Conservation (phyloP, 30 jellyfish, hydroid and myxozoan species). For the Pseudorhiza aurosa region DNA sequence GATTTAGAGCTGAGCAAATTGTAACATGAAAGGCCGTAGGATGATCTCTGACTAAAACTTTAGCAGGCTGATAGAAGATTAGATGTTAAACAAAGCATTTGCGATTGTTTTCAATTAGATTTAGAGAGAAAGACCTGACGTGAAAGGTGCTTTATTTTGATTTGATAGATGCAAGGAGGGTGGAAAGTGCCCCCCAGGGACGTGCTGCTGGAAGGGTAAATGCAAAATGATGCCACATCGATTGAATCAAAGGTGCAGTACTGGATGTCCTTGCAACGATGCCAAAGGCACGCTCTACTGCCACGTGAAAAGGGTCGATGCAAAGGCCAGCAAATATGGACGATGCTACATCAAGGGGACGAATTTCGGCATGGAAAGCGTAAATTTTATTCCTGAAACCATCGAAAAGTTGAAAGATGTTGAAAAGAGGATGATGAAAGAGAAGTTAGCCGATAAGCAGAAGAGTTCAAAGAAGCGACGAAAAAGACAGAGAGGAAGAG, state of each 20-base stretch:
- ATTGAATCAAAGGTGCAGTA: constrained; percentile 65
- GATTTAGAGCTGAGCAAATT: too few species aligned
- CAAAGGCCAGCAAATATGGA: constrained; percentile 31
- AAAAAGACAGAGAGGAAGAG: not conserved
- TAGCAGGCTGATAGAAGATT: not conserved
- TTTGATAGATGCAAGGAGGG: constrained; percentile 35
- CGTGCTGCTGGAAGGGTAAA: constrained; percentile 77
- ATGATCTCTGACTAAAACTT: too few species aligned
- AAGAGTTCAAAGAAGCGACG: not conserved
- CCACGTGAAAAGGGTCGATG: constrained; percentile 19
- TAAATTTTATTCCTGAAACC: constrained; percentile 51
- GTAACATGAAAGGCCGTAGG: too few species aligned
- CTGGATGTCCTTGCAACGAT: constrained; percentile 57
- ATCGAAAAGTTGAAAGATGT: constrained; percentile 46
- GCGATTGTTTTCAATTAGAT: not conserved
- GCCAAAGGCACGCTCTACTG: constrained; percentile 43
- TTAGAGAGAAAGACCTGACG: too few species aligned
- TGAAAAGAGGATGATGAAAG: constrained; percentile 36
- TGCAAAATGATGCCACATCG: constrained; percentile 64
- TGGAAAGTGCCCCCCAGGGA: constrained; percentile 34
- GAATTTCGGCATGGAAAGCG: constrained; percentile 19
- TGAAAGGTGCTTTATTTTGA: not conserved
- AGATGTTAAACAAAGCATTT: not conserved
- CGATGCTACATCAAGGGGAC: constrained; percentile 58
- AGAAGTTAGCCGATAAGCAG: not conserved